Conservation (phyloP, 1,140 invertebrate species). For the Protaetia brevitarsis region DNA sequence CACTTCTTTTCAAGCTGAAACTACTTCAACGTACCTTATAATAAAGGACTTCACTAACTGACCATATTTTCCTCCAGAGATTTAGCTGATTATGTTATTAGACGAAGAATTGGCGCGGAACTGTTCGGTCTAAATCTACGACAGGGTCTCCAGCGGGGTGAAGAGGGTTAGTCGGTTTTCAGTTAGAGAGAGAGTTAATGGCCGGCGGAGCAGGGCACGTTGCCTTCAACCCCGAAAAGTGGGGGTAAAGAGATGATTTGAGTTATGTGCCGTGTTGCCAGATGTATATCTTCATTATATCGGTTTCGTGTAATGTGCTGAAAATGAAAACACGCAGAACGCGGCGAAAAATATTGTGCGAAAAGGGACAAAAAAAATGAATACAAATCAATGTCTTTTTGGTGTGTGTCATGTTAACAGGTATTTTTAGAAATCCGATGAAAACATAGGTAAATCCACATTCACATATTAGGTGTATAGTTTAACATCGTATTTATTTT, state of each 20-base stretch:
- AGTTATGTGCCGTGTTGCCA: slow-evolving; percentile 15
- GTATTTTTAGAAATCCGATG: no score
- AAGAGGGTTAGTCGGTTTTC: neutral
- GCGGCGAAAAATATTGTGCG: neutral
- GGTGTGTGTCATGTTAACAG: no score
- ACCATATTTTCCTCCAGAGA: no score
- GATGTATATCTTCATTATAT: slow-evolving; percentile 14
- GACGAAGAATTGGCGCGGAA: slow-evolving; percentile 1
- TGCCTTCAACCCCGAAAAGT: slow-evolving; percentile 13
- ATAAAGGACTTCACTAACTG: no score
- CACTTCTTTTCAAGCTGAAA: no score
- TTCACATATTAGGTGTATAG: no score
- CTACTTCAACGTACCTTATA: no score
- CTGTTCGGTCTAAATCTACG: neutral
- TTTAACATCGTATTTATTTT: no score
- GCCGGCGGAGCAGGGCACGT: slow-evolving; percentile 9
- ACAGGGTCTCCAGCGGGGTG: neutral
- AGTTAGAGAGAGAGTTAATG: slow-evolving; percentile 16
- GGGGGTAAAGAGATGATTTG: slow-evolving; percentile 15
- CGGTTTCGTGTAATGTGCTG: neutral
- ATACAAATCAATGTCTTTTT: no score
- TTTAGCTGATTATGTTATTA: slow-evolving; percentile 10
- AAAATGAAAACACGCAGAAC: slow-evolving; percentile 12
- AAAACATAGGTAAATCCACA: no score
- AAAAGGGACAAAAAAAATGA: no score